Base-by-base conservation (phyloP, 2,797 vertebrate species). In the Dicrostonyx torquatus region DNA sequence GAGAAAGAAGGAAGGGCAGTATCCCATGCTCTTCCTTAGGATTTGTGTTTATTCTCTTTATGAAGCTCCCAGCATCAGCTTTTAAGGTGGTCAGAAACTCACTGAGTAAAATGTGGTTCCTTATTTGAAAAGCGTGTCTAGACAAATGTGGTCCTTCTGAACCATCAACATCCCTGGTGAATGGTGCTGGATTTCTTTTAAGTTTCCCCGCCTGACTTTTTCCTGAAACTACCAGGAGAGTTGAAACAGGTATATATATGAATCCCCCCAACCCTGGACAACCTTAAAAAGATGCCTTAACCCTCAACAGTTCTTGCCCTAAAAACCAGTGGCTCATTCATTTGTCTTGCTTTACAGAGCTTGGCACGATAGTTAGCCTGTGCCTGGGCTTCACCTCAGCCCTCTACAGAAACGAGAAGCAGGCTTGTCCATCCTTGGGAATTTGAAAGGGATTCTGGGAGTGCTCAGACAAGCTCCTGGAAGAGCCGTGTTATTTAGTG, bases 331-430 rank as follows among this genome's bases (percentile, higher is more conserved):
- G 75, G 48, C 86, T 96, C 43, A 31, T 90, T 97, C 95, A 73
- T 79, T 84, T 58, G 82, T 96, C 92, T 84, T 93, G 70, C 96
- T 97, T 97, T 93, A 97, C 89, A 96, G 26, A 95, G 97, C 97
- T 97, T 96, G 93, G 53, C 91, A 80, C 94, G 77, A 93, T 93
- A 94, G 79, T 79, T 85, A 78, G 83, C 84, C 90, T 95, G 80
- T 72, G 85, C 48, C 95, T 96, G 95, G 96, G 84, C 82, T 90
- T 94, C 93, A 93, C 80, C 89, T 95, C 89, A 93, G 93, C 77
- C 60, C 94, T 93, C 92, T 45, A 48, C 15, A 97, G 92, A 94
- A 97, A 96, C 88, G 37, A 96, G 94, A 85, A 45, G 50, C 78
- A 48, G 53, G 26, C 68, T 91, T 95, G 94, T 50, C 94, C 87